Conservation (phyloP, 2,888 invertebrate genomes). For the Acanthosepion esculentum region DNA sequence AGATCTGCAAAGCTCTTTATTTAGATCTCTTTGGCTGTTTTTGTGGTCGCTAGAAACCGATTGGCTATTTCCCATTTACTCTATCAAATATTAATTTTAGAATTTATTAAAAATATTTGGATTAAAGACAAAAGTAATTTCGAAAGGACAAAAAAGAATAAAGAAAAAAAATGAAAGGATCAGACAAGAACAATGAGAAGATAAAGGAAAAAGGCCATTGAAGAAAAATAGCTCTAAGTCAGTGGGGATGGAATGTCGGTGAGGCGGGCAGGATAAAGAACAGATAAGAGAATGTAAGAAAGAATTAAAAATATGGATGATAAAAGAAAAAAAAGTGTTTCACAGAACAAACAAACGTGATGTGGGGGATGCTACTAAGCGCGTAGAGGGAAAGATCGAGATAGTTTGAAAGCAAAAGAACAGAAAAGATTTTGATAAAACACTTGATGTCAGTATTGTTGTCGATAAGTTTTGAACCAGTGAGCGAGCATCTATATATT, state of each 20-base stretch:
- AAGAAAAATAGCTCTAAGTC: not conserved
- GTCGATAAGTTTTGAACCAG: not conserved
- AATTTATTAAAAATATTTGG: not conserved
- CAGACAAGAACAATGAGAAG: not conserved
- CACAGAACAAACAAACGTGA: not conserved
- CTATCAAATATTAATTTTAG: not conserved
- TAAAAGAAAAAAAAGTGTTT: not conserved
- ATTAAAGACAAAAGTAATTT: slow-evolving; percentile 21
- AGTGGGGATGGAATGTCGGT: not conserved
- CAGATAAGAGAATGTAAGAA: not conserved
- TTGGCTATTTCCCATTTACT: not conserved
- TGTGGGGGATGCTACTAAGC: not conserved
- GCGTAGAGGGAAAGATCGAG: not conserved
- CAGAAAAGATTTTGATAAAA: not conserved
- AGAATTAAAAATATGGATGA: not conserved
- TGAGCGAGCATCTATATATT: not conserved
- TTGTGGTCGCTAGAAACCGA: not conserved
- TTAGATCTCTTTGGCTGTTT: not conserved
- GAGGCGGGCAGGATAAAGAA: not conserved
- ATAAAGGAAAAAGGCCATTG: not conserved
- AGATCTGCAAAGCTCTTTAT: not conserved
- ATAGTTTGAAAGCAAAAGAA: not conserved
- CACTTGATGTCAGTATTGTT: not conserved
- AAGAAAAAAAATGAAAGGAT: not conserved
- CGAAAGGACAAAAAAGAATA: not conserved